These are phyloP conservation scores for Andrena dorsata DNA, from an alignment of 2,888 invertebrate species.

Conservation along the genomic window DNA sequence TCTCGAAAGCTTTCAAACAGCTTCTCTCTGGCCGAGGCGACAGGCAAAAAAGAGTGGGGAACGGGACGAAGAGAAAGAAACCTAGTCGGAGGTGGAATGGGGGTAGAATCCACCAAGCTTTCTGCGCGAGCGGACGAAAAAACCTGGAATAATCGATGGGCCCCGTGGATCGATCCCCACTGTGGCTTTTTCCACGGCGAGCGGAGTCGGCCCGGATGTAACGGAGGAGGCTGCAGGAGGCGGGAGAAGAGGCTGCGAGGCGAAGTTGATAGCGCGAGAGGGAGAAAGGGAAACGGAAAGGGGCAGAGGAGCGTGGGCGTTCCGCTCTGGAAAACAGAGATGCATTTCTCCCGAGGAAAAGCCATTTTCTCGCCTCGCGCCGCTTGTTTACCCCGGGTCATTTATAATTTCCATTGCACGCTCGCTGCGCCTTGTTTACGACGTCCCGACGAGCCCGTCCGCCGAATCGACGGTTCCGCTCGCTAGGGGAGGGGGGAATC, in stretches of 20 bases:
- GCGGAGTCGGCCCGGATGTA: constrained; percentile 23
- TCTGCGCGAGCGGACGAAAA: constrained; percentile 27
- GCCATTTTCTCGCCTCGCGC: constrained; percentile 73
- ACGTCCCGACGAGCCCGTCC: constrained; percentile 50
- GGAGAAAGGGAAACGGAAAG: constrained; percentile 16
- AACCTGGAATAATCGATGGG: constrained; percentile 44
- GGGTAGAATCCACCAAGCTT: constrained; percentile 18
- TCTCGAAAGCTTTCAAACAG: constrained; percentile 49
- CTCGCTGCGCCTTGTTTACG: constrained; percentile 67
- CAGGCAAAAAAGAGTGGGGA: not conserved
- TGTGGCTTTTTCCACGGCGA: constrained; percentile 24
- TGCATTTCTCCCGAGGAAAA: constrained; percentile 71
- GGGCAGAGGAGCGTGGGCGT: constrained; percentile 43
- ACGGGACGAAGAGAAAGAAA: constrained; percentile 6
- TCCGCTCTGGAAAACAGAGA: constrained; percentile 70
- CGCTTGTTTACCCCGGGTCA: constrained; percentile 72
- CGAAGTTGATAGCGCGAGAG: not conserved
- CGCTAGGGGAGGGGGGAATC: constrained; percentile 14
- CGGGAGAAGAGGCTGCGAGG: not conserved
- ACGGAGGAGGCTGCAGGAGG: constrained; percentile 12
- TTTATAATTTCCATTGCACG: constrained; percentile 72
- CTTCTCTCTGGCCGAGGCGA: constrained; percentile 27
- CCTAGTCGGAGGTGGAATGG: not conserved
- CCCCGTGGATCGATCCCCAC: constrained; percentile 29
- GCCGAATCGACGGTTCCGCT: constrained; percentile 49